Percentiles rank a stretch among this genome's conserved stretches.
These are phyloP conservation scores for Nymphalis urticae DNA, from an alignment of 2,888 invertebrate genomes.

Conservation along the genomic window DNA sequence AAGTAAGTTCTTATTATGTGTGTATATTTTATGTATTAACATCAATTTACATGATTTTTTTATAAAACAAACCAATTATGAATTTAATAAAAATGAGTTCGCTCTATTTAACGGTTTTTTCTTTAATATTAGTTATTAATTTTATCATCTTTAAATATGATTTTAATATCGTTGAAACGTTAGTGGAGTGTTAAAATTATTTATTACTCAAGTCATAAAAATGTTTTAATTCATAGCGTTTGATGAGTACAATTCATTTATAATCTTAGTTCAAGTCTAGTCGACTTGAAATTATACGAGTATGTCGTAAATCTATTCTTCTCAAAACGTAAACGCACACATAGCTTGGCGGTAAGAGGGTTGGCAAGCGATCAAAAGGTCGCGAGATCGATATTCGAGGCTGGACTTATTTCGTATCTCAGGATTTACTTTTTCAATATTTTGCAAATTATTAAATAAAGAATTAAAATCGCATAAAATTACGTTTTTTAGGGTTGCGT, in stretches of 20 bases:
- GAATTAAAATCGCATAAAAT: too few species aligned
- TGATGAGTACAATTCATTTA: neutral
- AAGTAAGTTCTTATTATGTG: conserved; percentile 9
- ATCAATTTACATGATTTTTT: too few species aligned
- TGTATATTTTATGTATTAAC: too few species aligned
- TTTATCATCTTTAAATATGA: too few species aligned
- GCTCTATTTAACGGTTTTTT: too few species aligned
- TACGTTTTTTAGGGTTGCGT: too few species aligned
- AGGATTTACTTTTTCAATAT: neutral
- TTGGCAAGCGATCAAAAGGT: conserved; percentile 37
- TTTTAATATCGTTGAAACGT: too few species aligned
- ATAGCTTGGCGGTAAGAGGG: conserved; percentile 21
- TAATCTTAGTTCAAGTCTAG: conserved; percentile 16
- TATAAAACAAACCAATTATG: too few species aligned
- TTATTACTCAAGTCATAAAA: too few species aligned
- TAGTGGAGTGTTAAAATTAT: too few species aligned
- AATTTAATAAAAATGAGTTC: too few species aligned
- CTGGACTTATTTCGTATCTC: conserved; percentile 19
- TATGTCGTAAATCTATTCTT: conserved; percentile 18
- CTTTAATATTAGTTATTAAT: too few species aligned
- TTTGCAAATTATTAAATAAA: neutral
- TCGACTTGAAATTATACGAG: neutral
- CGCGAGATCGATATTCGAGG: conserved; percentile 31
- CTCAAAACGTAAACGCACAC: conserved; percentile 20
- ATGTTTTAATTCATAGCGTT: neutral